Evolutionary conservation across 2,113 vertebrate genomes (phyloP), one percentile per base, ranked within the genome.

Genomic region (Rhineura floridana): DNA sequence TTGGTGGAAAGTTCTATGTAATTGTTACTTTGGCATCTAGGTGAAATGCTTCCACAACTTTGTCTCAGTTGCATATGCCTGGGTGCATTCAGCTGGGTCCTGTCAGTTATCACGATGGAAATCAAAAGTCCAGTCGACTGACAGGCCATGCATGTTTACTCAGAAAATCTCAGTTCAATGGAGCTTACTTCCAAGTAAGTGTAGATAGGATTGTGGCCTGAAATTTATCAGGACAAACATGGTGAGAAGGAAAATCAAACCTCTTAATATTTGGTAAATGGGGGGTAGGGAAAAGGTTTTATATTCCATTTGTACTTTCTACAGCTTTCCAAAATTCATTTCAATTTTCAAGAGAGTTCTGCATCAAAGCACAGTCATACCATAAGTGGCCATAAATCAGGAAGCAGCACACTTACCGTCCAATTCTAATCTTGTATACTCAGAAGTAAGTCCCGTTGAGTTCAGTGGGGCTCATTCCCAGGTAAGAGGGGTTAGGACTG

Each of bases 41-140:
- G 39, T 89, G 9, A 25, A 72, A 85, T 7, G 44, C 39, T 69
- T 91, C 44, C 3, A 0, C 78, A 65, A 46, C 10, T 91, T 6
- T 33, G 39, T 59, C 88, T 52, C n/a, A 81, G 52, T 13, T 7
- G 30, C 11, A 25, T 86, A 17, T 59, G 33, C 28, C 36, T 0
- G 0, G 9, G 0, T 36, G 46, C 0, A 76, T 10, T 73, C n/a
- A 1, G 77, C 67, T 84, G 2, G 1, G 52, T 0, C 30, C 2
- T n/a, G 0, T 8, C 76, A 19, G 36, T 65, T 44, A 28, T 52
- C 17, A 80, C 65, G 7, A 62, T 19, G 33, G 55, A 48, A 73
- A 81, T 59, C 10, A 48, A 59, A 36, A 81, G 33, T 81, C 67
- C 50, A 87, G 15, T 55, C 30, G 48, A 70, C 6, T 65, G 13